Evolutionary conservation across 2,888 invertebrate genomes (phyloP).

Genomic region (Ariolimax columbianus): DNA sequence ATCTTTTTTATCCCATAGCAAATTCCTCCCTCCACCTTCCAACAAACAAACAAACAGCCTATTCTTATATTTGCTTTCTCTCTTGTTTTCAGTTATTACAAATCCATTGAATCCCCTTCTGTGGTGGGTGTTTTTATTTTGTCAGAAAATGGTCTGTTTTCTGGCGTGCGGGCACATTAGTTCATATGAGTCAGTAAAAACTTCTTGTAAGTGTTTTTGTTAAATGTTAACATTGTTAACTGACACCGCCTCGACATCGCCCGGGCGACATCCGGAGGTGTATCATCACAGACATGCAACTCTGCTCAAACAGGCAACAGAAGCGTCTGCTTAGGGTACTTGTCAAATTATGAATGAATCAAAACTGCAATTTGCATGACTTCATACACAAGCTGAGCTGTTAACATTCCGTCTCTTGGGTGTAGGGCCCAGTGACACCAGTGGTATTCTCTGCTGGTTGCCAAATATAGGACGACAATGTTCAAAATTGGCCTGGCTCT

Average conservation of each 20-base stretch:
- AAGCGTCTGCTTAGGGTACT: neutral
- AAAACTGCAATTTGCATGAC: conserved; percentile 11
- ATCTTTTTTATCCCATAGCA: no score
- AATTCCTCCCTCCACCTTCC: no score
- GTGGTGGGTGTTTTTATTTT: no score
- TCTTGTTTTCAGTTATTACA: no score
- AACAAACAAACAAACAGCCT: no score
- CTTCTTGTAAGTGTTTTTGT: neutral
- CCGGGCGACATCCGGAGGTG: neutral
- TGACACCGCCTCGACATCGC: neutral
- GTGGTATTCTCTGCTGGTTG: neutral
- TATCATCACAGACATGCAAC: neutral
- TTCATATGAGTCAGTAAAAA: neutral
- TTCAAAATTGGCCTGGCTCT: conserved; percentile 14
- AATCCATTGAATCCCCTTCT: no score
- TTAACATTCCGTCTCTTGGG: conserved; percentile 36
- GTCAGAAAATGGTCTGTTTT: neutral
- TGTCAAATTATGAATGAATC: conserved; percentile 42
- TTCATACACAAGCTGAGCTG: neutral
- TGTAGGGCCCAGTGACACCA: neutral
- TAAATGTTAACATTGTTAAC: conserved; percentile 11
- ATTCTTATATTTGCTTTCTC: no score
- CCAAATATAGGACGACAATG: conserved; percentile 26
- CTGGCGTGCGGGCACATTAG: neutral
- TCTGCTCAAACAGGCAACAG: neutral